Base-by-base conservation (phyloP, 2,113 vertebrate species). In the Rutilus rutilus region DNA sequence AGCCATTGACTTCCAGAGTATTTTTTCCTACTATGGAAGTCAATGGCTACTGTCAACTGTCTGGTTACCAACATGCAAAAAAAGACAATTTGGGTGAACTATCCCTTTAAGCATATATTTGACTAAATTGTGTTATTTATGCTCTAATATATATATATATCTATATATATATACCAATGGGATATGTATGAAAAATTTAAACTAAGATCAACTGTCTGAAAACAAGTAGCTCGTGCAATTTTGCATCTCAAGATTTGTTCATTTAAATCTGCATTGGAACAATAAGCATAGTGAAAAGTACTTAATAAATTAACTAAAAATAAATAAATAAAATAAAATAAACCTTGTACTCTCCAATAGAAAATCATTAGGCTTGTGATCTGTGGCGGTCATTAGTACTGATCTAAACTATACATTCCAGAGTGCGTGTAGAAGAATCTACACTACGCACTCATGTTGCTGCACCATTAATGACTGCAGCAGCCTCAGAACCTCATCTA, bases 381-480 rank as follows among this genome's bases (percentile, higher is more conserved):
- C 78, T 27, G 33, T 69, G 19, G 27, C 27, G 27, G 25, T 82
- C 62, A 69, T 81, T 81, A 81, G 36, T 45, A 19, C 25, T 50
- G 14, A 65, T 65, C 78, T 30, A 30, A 52, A 82, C 54, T 14
- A 50, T 36, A 52, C 80, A 82, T 82, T 82, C n/a, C 62, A 47
- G 39, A 30, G 42, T 33, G 21, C 23, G 25, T 81, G 54, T 25
- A 45, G 11, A 12, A 60, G 19, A 15, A 14, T 79, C 23, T 27
- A 36, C 33, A 42, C 30, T 47, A 52, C 25, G 19, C 45, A 30
- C 59, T 77, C 15, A 57, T 69, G 25, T 17, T 83, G 75, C 82
- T 64, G 82, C 14, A 30, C 57, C 86, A 79, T 50, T 27, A 47
- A 45, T 42, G 11, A 54, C 64, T 36, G 60, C 80, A 69, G 73